Conservation (phyloP, 2,113 vertebrate genomes). For the Passer montanus region DNA sequence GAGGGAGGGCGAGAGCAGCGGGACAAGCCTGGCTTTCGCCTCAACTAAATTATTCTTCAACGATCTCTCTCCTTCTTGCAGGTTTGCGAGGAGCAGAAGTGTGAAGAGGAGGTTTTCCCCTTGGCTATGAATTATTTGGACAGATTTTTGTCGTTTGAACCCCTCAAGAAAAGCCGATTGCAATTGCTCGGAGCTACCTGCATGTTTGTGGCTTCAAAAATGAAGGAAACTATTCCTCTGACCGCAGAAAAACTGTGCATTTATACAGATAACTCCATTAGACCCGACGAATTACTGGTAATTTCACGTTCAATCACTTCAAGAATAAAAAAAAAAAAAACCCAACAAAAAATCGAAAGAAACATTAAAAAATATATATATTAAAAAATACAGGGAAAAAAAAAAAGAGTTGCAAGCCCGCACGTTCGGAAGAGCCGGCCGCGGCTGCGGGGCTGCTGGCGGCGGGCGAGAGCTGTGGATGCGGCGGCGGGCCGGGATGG, state of each 20-base stretch:
- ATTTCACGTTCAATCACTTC: conserved; percentile 55
- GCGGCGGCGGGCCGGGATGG: not conserved
- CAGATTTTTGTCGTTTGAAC: conserved; percentile 93
- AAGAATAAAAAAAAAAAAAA: not conserved
- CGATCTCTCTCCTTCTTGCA: conserved; percentile 56
- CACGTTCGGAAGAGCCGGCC: not conserved
- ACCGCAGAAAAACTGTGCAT: conserved; percentile 96
- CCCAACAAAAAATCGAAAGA: not conserved
- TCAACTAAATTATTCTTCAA: conserved; percentile 3
- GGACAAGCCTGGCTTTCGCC: not conserved
- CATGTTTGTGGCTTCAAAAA: conserved; percentile 98
- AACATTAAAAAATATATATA: not conserved
- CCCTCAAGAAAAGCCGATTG: conserved; percentile 89
- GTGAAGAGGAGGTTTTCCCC: conserved; percentile 97
- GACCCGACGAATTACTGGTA: conserved; percentile 93
- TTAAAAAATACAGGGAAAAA: not conserved
- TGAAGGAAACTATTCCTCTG: conserved; percentile 97
- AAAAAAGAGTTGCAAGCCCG: no score
- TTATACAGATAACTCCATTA: conserved; percentile 96
- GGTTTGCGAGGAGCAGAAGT: conserved; percentile 98
- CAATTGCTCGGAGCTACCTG: conserved; percentile 95
- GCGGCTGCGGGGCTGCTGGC: not conserved
- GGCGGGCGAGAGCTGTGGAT: not conserved
- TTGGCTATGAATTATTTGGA: conserved; percentile 99
- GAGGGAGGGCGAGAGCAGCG: not conserved